Evolutionary conservation across 2,113 vertebrate species (phyloP), one percentile per base, ranked within the genome.

Genomic region (Malurus alboscapulatus): DNA sequence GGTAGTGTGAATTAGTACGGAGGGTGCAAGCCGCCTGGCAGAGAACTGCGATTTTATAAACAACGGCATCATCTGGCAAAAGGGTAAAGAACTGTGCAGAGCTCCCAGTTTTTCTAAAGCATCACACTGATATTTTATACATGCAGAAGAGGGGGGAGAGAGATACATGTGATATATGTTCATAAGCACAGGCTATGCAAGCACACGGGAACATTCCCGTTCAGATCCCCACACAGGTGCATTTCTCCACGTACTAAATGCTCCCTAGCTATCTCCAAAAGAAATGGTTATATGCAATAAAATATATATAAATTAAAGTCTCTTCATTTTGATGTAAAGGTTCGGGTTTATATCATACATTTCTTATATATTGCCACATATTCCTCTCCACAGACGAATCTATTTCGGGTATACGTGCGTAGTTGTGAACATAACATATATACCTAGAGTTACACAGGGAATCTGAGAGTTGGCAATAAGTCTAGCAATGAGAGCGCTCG

Each of bases 1-100:
- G 47, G 9, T 29, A 53, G 91, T 34, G 69, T 88, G 80, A 90
- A 85, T 62, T 40, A 76, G 92, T 17, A 87, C 7, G 87, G 87
- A 85, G 82, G 63, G 96, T 47, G 88, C 58, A 57, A 88, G 45
- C 24, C 26, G 75, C 67, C 72, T 75, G 26, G 65, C 84, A 44
- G 77, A 78, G 82, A 65, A 85, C 66, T 57, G 86, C 4, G 53
- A 12, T 69, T 88, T 90, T 93, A 87, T 45, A 71, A 95, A 92
- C 84, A 84, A 32, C 87, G 27, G 91, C 88, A 90, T 54, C 88
- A 47, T 72, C 94, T 87, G 84, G 92, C 67, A 85, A 68, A 92
- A 75, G 91, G 54, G 67, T 55, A 73, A 83, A 94, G 85, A 57
- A 47, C 72, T 61, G 80, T 54, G 76, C 68, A 45, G 48, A 48